Base-by-base conservation (phyloP, 2,888 invertebrate species). In the Ophonus ardosiacus region DNA sequence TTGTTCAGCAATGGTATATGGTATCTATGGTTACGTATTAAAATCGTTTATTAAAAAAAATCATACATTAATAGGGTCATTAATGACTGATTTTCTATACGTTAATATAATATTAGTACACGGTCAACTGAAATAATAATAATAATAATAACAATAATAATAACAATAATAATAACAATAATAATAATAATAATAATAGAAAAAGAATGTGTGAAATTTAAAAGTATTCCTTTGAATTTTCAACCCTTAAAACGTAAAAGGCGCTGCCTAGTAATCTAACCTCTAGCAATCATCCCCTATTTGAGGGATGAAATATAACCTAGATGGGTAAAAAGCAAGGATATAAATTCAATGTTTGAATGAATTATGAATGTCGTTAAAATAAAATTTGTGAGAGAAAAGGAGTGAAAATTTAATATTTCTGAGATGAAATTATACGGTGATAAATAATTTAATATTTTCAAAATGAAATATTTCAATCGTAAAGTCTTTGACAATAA, bases 311-410 rank as follows among this genome's bases (percentile, higher is more conserved):
- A 68, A 68, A 24, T 68, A 63, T 63, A 7, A 13, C 43, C 13
- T 51, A 4, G 43, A 51, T 51, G 68, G 31, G 24, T 8, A 63
- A 68, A 68, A 63, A 68, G 38, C n/a, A 59, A 59, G 38, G 24
- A 40, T 31, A 68, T 68, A 68, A 38, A 68, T 68, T 68, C 31
- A 13, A 68, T 68, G 24, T 63, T 59, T 63, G 68, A 38, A 68
- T 68, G 68, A 68, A 68, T 38, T 68, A 68, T 68, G 68, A 68
- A 68, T 68, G 68, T 15, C 68, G 68, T 68, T 68, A 68, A 68
- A 68, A 24, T 38, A 68, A 24, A 68, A 68, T 24, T 63, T 63
- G 63, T 7, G 18, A 24, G 63, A n/a, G 68, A 24, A 68, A 31
- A 31, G 24, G 31, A n/a, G 7, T n/a, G 15, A 38, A 31, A 68